phyloP scores from a whole-genome alignment of 1,140 invertebrate species.

The Drosophila gunungcola region DNA sequence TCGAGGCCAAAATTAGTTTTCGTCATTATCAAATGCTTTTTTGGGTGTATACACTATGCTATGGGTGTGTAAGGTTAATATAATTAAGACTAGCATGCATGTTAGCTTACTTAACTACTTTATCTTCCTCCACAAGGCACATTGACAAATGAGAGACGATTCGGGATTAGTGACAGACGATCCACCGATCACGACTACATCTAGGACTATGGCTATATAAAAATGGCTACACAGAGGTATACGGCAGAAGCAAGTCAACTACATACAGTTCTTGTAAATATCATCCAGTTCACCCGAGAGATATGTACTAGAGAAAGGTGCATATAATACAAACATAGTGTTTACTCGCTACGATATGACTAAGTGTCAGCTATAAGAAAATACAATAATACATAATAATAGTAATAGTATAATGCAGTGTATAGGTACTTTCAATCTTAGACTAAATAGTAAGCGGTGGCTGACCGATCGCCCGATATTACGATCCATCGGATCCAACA shows the following conservation, averaged over 20 bases:
- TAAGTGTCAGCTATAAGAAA: constrained; percentile 64
- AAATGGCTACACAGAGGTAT: constrained; percentile 22
- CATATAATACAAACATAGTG: constrained; percentile 71
- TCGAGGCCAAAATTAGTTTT: too few species aligned
- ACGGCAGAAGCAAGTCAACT: constrained; percentile 44
- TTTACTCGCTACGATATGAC: constrained; percentile 55
- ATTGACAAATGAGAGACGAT: constrained; percentile 4
- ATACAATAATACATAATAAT: constrained; percentile 55
- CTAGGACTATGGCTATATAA: neutral
- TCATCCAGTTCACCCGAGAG: constrained; percentile 63
- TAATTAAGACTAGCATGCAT: constrained; percentile 12
- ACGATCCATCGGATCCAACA: constrained; percentile 2
- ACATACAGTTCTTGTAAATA: constrained; percentile 59
- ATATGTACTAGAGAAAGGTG: constrained; percentile 63
- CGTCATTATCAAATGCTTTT: neutral
- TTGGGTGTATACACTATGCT: constrained; percentile 11
- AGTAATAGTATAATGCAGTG: constrained; percentile 41
- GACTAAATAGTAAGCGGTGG: neutral
- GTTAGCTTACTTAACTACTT: constrained; percentile 4
- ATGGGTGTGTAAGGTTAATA: constrained; percentile 4
- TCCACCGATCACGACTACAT: constrained; percentile 5
- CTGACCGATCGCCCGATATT: neutral
- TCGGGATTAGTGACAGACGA: constrained; percentile 21
- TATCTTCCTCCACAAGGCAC: constrained; percentile 14
- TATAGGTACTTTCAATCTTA: constrained; percentile 17